Percentiles rank a stretch among this genome's conserved stretches.
Conservation (phyloP, 2,888 invertebrate genomes). For the Thysanoteuthis rhombus region DNA sequence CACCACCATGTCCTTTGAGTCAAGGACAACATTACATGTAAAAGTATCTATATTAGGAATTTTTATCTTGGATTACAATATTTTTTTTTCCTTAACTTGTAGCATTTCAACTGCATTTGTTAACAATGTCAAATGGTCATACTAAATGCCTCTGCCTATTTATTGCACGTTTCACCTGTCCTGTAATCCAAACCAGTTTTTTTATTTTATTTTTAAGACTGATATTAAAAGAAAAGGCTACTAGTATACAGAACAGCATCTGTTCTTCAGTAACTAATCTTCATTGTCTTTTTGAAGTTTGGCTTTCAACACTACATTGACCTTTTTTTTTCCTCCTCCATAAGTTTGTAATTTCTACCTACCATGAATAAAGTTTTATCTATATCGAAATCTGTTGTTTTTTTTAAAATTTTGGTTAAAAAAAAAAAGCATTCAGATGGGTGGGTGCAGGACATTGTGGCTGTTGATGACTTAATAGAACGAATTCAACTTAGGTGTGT, state of each 20-base stretch:
- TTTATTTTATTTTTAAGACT: neutral
- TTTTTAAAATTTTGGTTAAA: too few relatives aligned
- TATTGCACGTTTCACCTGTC: neutral
- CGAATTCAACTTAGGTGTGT: too few relatives aligned
- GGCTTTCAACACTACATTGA: neutral
- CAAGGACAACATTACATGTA: neutral
- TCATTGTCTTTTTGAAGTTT: neutral
- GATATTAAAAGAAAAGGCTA: neutral
- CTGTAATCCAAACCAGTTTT: neutral
- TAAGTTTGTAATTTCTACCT: conserved; percentile 12
- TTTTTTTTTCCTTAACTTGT: neutral
- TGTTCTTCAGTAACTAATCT: neutral
- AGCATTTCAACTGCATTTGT: neutral
- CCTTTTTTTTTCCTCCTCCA: neutral
- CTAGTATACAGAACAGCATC: neutral
- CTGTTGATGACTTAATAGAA: too few relatives aligned
- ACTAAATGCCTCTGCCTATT: neutral
- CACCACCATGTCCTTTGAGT: neutral
- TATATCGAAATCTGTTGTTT: neutral
- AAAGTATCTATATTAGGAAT: neutral
- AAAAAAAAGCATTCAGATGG: too few relatives aligned
- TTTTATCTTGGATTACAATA: too few relatives aligned
- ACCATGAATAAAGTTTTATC: conserved; percentile 12
- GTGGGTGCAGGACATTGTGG: too few relatives aligned
- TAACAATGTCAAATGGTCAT: neutral